These are phyloP conservation scores for Chromoteleia sp. DNA, from an alignment of 2,888 invertebrate genomes.

Conservation along the genomic window DNA sequence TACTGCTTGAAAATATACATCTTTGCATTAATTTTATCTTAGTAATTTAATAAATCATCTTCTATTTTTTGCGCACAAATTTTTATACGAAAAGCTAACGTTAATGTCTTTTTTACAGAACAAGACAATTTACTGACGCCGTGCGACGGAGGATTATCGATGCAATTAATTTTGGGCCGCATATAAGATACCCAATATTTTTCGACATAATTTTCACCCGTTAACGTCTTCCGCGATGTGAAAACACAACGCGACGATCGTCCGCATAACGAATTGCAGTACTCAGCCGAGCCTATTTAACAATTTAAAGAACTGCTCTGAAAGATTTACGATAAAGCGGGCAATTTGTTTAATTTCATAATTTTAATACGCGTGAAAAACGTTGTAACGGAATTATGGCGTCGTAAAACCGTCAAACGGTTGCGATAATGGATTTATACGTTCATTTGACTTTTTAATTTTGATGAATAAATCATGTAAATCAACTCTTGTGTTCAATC, in stretches of 20 bases:
- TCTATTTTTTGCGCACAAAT: no score
- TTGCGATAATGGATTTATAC: constrained; percentile 9
- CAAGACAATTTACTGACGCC: no score
- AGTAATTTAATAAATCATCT: no score
- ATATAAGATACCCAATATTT: no score
- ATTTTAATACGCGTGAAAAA: neutral
- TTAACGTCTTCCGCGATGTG: neutral
- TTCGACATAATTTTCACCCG: no score
- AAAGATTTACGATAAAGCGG: neutral
- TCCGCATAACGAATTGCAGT: constrained; percentile 40
- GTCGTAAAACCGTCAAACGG: constrained; percentile 1
- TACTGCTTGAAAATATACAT: no score
- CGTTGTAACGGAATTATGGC: neutral
- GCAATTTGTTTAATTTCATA: constrained; percentile 9
- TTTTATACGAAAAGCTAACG: no score
- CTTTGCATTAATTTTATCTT: no score
- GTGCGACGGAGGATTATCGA: no score
- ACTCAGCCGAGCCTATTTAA: neutral
- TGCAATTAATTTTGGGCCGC: no score
- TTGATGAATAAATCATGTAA: constrained; percentile 27
- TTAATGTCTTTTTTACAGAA: no score
- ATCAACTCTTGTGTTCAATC: no score
- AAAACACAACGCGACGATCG: constrained; percentile 2
- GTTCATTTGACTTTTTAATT: constrained; percentile 27
- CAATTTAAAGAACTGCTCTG: constrained; percentile 1